Conservation (phyloP, 2,888 invertebrate genomes). For the Cataglyphis cursor region DNA sequence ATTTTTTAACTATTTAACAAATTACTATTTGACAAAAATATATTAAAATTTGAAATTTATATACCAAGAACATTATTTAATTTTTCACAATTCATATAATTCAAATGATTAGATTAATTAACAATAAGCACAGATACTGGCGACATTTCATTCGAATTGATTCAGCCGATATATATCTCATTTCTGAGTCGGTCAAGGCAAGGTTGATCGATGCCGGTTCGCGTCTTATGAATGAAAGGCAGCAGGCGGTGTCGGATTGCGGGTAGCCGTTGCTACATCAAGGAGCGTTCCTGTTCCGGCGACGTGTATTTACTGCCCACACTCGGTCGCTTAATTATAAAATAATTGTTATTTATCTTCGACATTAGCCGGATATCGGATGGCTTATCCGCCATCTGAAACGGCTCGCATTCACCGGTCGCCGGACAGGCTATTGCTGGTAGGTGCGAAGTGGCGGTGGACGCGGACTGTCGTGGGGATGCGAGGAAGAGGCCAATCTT, state of each 20-base stretch:
- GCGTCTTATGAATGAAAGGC: slow-evolving; percentile 83
- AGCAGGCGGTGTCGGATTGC: slow-evolving; percentile 81
- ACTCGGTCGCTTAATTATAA: slow-evolving; percentile 81
- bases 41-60: background rate
- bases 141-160: background rate
- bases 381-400: slow-evolving; percentile 71
- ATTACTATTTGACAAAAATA: slow-evolving; percentile 52
- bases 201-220: slow-evolving; percentile 83
- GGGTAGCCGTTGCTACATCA: slow-evolving; percentile 63
- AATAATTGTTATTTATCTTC: slow-evolving; percentile 84
- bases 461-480: slow-evolving; percentile 30
- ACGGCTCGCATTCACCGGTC: slow-evolving; percentile 59
- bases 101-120: background rate
- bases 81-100: slow-evolving; percentile 31
- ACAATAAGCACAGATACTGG: background rate
- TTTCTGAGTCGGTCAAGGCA: slow-evolving; percentile 52
- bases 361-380: slow-evolving; percentile 77
- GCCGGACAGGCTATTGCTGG: slow-evolving; percentile 8
- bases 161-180: background rate
- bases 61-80: background rate
- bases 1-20: background rate
- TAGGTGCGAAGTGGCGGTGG: slow-evolving; percentile 29
- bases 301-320: slow-evolving; percentile 77
- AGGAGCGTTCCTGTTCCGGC: slow-evolving; percentile 27
- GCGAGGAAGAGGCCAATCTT: slow-evolving; percentile 35